These are phyloP conservation scores for Cabera pusaria DNA, from an alignment of 2,888 invertebrate genomes.

Conservation along the genomic window DNA sequence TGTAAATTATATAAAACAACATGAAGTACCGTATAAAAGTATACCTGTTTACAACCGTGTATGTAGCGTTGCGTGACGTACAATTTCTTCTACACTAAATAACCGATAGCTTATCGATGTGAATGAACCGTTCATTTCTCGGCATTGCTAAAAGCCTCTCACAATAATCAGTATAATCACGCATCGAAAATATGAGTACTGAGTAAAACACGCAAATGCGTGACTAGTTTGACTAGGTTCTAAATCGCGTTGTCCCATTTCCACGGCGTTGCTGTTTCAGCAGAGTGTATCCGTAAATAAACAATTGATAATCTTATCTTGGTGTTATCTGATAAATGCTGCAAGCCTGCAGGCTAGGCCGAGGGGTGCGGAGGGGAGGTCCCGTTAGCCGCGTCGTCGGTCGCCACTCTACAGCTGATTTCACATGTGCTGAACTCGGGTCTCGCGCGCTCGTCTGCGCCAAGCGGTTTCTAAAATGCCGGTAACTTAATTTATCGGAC, in stretches of 20 bases:
- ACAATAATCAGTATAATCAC: conserved; percentile 38
- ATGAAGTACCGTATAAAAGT: no score
- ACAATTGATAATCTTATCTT: conserved; percentile 42
- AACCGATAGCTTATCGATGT: conserved; percentile 36
- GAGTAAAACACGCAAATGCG: not conserved
- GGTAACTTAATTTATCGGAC: conserved; percentile 45
- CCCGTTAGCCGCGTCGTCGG: conserved; percentile 46
- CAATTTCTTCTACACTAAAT: conserved; percentile 25
- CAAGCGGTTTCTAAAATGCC: conserved; percentile 53
- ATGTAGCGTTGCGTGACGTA: conserved; percentile 14
- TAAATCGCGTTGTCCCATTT: no score
- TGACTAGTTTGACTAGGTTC: no score
- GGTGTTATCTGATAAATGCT: conserved; percentile 43
- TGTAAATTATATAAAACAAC: no score
- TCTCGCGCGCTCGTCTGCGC: conserved; percentile 54
- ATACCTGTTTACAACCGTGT: no score
- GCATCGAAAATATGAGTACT: conserved; percentile 21
- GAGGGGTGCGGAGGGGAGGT: conserved; percentile 43
- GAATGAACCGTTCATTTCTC: conserved; percentile 41
- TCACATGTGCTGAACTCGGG: conserved; percentile 66
- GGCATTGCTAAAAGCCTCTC: conserved; percentile 32
- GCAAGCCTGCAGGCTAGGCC: conserved; percentile 49
- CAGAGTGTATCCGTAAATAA: conserved; percentile 57
- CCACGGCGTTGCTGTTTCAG: conserved; percentile 21
- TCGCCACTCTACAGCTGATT: conserved; percentile 71